Conservation (phyloP, 2,888 invertebrate species). For the Alcis repandata region DNA sequence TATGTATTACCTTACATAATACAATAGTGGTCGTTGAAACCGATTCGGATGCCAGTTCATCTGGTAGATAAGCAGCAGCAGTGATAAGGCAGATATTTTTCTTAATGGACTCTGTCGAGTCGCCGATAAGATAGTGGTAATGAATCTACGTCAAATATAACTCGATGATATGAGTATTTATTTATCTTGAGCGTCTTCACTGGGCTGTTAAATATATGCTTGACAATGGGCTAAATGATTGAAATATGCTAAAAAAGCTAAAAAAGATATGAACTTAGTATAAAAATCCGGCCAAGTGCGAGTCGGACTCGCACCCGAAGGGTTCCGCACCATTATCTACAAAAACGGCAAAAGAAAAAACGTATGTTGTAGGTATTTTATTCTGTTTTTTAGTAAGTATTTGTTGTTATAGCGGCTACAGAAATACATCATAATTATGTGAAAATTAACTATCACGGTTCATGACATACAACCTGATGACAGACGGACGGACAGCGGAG, state of each 20-base stretch:
- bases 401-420: no score
- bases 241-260: background rate
- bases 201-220: background rate
- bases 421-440: no score
- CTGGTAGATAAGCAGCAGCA: conserved; percentile 61
- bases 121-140: conserved; percentile 73
- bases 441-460: no score
- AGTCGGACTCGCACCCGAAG: no score
- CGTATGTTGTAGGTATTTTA: no score
- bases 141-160: conserved; percentile 63
- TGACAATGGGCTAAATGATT: background rate
- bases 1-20: background rate
- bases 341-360: no score
- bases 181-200: conserved; percentile 9
- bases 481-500: no score
- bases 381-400: no score
- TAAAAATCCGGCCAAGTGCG: no score
- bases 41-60: conserved; percentile 66
- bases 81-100: conserved; percentile 69
- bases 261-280: no score
- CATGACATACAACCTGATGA: no score
- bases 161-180: conserved; percentile 35
- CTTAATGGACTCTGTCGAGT: conserved; percentile 72
- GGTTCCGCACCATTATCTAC: no score
- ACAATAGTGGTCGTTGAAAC: conserved; percentile 48